Conservation (phyloP, 2,888 invertebrate genomes). For the Eristalis arbustorum region DNA sequence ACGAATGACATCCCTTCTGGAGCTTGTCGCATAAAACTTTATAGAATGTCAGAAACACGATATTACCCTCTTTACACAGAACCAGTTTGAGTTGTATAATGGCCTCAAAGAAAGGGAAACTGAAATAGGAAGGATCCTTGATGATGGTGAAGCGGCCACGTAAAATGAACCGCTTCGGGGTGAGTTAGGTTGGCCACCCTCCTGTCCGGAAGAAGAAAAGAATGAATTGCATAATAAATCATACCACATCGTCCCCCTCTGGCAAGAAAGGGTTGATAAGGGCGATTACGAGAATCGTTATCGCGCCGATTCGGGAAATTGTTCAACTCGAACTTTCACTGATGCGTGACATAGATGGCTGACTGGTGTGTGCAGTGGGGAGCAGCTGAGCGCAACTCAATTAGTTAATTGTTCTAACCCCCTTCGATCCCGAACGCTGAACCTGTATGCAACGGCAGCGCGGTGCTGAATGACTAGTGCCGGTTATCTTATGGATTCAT, state of each 20-base stretch:
- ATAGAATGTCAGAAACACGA: slow-evolving; percentile 50
- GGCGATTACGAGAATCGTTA: slow-evolving; percentile 38
- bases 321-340: slow-evolving; percentile 13
- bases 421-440: slow-evolving; percentile 26
- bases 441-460: not conserved
- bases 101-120: not conserved
- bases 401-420: slow-evolving; percentile 67
- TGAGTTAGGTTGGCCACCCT: slow-evolving; percentile 8
- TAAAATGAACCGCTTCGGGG: not conserved
- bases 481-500: slow-evolving; percentile 57
- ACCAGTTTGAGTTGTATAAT: not conserved
- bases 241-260: not conserved
- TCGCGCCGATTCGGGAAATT: slow-evolving; percentile 16
- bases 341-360: not conserved
- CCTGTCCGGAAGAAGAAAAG: slow-evolving; percentile 1
- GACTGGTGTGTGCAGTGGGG: not conserved
- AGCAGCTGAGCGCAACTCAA: slow-evolving; percentile 52
- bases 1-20: not conserved
- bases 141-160: not conserved
- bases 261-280: not conserved
- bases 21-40: slow-evolving; percentile 38
- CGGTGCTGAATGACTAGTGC: not conserved
- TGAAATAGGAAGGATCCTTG: not conserved
- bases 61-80: not conserved
- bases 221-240: slow-evolving; percentile 39